Evolutionary conservation across 2,888 invertebrate species (phyloP), one percentile per base, ranked within the genome.

Genomic region (Eristalinus sepulchralis): DNA sequence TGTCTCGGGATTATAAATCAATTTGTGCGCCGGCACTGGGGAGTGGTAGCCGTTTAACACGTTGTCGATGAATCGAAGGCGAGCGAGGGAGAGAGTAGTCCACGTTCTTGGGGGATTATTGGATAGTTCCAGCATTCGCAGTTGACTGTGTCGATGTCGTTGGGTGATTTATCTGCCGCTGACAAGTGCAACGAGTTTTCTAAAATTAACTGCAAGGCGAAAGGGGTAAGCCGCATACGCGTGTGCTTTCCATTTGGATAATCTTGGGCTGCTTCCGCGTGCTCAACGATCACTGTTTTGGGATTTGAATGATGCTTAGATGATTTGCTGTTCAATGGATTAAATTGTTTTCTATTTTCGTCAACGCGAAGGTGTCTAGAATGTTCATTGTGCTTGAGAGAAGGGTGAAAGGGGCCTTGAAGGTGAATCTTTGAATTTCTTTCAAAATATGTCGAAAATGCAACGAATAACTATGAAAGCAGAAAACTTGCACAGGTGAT

Each of bases 21-120:
- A 63, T 81, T 70, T 64, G 59, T 36, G 5, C 53, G 53, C 27
- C 33, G 76, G 72, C 63, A 59, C 57, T 39, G 77, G 72, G 77
- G 63, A 80, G 76, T 79, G 70, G 66, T 39, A 85, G 70, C 77
- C 66, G 53, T 72, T 72, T 70, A 85, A 85, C 81, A 77, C 77
- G 55, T 73, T 81, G 85, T 81, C 85, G 81, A 85, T 85, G 84
- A 68, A 72, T 72, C 81, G 72, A 67, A 81, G 67, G n/a, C 55
- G 75, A 66, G 79, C 33, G 55, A 53, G 57, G 60, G 63, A 24
- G 17, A 39, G n/a, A 17, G 6, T 53, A 6, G 8, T 34, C 53
- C 11, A n/a, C 39, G 17, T 20, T n/a, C 33, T 6, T 24, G 33
- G 39, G 39, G 66, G 55, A 55, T 63, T 53, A 2, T 8, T 4